phyloP scores from a whole-genome alignment of 2,113 vertebrate genomes.

The Ciconia boyciana region DNA sequence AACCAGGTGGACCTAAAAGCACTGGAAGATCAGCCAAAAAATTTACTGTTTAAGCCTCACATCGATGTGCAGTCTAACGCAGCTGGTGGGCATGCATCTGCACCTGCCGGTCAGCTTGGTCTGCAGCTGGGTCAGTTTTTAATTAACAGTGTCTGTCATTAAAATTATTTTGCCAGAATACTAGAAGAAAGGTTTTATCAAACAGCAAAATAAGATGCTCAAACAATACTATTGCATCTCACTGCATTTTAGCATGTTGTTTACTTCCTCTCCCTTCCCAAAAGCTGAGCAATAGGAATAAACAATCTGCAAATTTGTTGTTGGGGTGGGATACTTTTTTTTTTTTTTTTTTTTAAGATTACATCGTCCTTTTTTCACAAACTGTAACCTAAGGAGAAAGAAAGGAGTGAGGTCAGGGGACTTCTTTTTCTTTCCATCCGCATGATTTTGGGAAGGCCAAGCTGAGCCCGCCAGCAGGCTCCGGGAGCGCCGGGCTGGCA shows the following conservation, averaged over 20 bases:
- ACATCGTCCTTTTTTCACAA: not conserved
- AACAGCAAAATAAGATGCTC: not conserved
- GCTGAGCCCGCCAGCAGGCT: not conserved
- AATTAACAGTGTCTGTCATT: not conserved
- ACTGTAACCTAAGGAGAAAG: not conserved
- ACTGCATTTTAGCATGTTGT: not conserved
- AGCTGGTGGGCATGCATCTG: not conserved
- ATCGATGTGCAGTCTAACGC: not conserved
- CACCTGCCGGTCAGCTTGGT: not conserved
- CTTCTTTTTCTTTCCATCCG: not conserved
- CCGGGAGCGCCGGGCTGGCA: rapidly evolving
- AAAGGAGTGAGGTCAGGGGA: not conserved
- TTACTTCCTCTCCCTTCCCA: not conserved
- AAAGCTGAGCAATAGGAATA: not conserved
- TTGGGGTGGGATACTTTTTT: not conserved
- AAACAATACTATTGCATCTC: not conserved
- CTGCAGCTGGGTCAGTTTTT: not conserved
- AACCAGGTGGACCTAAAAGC: not conserved
- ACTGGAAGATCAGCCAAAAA: not conserved
- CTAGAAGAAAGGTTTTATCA: not conserved
- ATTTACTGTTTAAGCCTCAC: not conserved
- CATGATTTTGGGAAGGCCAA: not conserved
- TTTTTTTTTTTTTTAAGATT: not conserved
- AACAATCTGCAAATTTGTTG: not conserved
- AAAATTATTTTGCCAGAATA: not conserved